phyloP scores from a whole-genome alignment of 2,888 invertebrate genomes.

The Drosophila testacea region DNA sequence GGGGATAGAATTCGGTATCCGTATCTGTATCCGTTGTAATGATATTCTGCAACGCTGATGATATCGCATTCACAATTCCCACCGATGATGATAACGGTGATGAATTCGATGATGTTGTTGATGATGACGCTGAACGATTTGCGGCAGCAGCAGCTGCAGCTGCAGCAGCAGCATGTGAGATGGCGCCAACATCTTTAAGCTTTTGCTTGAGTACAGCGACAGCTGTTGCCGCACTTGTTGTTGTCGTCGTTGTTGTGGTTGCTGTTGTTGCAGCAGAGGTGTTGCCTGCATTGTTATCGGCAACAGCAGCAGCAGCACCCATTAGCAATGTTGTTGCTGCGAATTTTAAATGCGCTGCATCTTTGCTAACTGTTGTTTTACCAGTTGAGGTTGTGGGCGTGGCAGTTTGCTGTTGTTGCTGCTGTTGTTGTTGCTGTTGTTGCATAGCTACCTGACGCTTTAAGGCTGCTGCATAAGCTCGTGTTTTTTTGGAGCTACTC shows the following conservation, averaged over 20 bases:
- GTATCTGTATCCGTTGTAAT: conserved; percentile 95
- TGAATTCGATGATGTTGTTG: conserved; percentile 83
- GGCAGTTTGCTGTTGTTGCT: conserved; percentile 62
- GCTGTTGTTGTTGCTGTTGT: conserved; percentile 43
- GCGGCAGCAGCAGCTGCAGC: conserved; percentile 69
- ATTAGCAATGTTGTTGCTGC: conserved; percentile 75
- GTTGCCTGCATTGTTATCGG: conserved; percentile 70
- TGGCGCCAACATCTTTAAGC: conserved; percentile 70
- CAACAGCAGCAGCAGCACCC: conserved; percentile 81
- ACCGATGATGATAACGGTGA: conserved; percentile 83
- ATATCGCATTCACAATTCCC: conserved; percentile 83
- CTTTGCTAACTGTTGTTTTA: conserved; percentile 44
- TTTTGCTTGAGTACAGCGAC: conserved; percentile 80
- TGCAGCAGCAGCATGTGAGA: conserved; percentile 53
- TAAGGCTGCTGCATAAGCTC: conserved; percentile 70
- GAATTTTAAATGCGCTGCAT: conserved; percentile 79
- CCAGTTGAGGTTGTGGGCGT: conserved; percentile 54
- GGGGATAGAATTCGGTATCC: conserved; percentile 92
- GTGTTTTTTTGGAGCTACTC: conserved; percentile 68
- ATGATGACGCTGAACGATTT: conserved; percentile 77
- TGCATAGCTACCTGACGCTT: conserved; percentile 68
- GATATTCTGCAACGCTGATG: conserved; percentile 82
- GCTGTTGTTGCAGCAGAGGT: no score
- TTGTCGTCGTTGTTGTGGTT: neutral
- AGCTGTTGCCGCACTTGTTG: conserved; percentile 64